These are phyloP conservation scores for Tricholaema leucomelas DNA, from an alignment of 2,113 vertebrate species.

Conservation along the genomic window DNA sequence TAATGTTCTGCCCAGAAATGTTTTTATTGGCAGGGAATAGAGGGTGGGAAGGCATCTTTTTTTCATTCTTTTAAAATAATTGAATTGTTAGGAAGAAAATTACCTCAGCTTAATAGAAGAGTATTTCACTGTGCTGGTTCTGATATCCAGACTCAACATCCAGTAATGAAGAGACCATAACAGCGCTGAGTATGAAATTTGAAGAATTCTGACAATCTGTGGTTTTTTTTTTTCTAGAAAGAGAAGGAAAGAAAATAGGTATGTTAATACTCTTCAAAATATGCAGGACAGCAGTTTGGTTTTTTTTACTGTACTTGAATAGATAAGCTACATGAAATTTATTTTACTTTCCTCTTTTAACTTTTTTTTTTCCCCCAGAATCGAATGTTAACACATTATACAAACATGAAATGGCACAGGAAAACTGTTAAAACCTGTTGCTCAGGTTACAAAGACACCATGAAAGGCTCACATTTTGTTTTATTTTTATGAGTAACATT, in stretches of 20 bases:
- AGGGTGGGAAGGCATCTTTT: neutral
- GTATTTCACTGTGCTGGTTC: neutral
- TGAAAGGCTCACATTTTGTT: neutral
- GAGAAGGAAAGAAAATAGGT: neutral
- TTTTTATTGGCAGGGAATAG: neutral
- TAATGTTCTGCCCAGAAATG: neutral
- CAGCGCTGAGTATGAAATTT: neutral
- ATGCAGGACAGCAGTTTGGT: neutral
- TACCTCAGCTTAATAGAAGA: conserved; percentile 35
- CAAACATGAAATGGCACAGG: neutral
- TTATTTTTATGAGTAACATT: neutral
- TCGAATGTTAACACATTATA: neutral
- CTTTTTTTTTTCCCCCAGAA: neutral
- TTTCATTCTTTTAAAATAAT: neutral
- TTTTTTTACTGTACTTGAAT: conserved; percentile 14
- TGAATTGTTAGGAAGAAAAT: neutral
- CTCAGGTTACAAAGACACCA: neutral
- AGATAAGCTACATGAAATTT: conserved; percentile 10
- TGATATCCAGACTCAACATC: conserved; percentile 30
- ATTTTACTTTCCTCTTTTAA: conserved; percentile 26
- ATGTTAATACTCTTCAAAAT: neutral
- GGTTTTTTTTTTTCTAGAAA: conserved; percentile 31
- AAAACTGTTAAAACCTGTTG: conserved; percentile 28
- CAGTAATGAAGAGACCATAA: neutral
- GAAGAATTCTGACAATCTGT: neutral